Base-by-base conservation (phyloP, 2,797 vertebrate species). In the Galago senegalensis region DNA sequence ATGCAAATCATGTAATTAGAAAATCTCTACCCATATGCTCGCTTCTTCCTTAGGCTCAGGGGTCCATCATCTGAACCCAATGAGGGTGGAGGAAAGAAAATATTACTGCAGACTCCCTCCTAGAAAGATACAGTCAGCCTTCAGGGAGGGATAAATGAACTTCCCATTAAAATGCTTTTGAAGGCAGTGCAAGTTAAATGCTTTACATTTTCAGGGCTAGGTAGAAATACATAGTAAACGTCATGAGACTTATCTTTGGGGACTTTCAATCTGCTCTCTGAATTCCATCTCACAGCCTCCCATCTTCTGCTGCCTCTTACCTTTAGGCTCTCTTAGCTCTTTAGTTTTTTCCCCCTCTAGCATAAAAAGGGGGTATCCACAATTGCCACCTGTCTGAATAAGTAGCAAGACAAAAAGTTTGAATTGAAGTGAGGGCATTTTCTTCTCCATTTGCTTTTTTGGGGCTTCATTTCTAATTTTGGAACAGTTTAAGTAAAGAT, bases 1-100 rank as follows among this genome's bases (percentile, higher is more conserved):
- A 80, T 82, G 97, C 81, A 96, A 95, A 53, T 96, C 92, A 86
- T 56, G n/a, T 29, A 65, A 53, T 79, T 46, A 86, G 87, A 77
- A 65, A 76, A 67, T 67, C 34, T 37, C 29, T 46, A 82, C 60
- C 34, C 34, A 3, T 31, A 27, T 46, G 27, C 16, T 80, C 49
- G 34, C 49, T 81, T n/a, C 25, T 77, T 87, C 60, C 86, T 34
- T 75, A 63, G 63, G 70, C 29, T 83, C 61, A 58, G 12, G 18
- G 5, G 4, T 12, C 61, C 31, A 49, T 25, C 4, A 3, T 10
- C 37, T 37, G 40, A 72, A 21, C 3, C 34, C 46, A 73, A 18
- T 3, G 27, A 77, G 27, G 17, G 13, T 53, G 27, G 7, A 63
- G 16, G 25, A 53, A 92, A 91, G 37, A 70, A 7, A 34, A 3